These are phyloP conservation scores for Crotalus viridis DNA, from an alignment of 2,113 vertebrate genomes.

Conservation along the genomic window DNA sequence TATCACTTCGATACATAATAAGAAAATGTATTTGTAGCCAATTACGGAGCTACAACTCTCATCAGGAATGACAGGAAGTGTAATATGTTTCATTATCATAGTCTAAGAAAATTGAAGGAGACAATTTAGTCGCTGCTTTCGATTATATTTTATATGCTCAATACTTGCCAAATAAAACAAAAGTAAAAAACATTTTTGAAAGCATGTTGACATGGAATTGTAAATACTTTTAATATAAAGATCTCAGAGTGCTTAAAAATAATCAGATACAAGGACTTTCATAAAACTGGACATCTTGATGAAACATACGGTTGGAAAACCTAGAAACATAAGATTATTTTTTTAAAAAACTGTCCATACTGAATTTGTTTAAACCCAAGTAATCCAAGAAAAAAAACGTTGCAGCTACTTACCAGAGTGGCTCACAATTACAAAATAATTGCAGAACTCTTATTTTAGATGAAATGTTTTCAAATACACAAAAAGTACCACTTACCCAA, in stretches of 20 bases:
- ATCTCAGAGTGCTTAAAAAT: constrained; percentile 29
- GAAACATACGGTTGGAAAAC: constrained; percentile 19
- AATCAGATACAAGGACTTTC: constrained; percentile 18
- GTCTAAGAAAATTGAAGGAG: background rate
- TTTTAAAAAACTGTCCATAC: constrained; percentile 21
- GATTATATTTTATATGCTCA: constrained; percentile 8
- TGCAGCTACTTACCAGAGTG: constrained; percentile 22
- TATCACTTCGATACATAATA: background rate
- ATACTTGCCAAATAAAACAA: constrained; percentile 25
- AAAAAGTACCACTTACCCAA: constrained; percentile 80
- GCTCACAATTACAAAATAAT: background rate
- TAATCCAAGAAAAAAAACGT: constrained; percentile 27
- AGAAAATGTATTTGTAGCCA: background rate
- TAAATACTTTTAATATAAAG: constrained; percentile 18
- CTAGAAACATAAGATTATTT: constrained; percentile 21
- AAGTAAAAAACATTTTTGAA: constrained; percentile 22
- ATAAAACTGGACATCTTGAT: constrained; percentile 1
- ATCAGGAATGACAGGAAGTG: background rate
- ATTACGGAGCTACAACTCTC: background rate
- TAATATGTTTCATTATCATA: background rate
- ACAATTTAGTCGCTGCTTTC: background rate
- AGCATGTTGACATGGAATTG: constrained; percentile 37
- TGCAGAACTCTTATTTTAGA: background rate
- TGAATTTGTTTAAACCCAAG: constrained; percentile 30
- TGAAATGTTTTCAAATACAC: background rate